phyloP scores from a whole-genome alignment of 1,140 invertebrate species.

The Monomorium pharaonis region DNA sequence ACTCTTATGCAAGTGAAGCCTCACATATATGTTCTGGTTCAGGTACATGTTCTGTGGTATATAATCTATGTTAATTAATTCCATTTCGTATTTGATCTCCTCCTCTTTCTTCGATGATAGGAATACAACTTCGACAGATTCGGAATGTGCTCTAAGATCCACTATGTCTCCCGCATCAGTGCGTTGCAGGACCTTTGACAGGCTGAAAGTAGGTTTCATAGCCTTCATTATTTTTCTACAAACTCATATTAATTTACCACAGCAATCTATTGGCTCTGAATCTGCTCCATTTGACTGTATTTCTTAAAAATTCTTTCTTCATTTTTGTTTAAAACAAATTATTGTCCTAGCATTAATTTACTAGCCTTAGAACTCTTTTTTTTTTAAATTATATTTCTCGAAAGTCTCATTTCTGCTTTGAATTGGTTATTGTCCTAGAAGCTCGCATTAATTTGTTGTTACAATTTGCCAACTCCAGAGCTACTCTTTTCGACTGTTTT shows the following conservation, averaged over 20 bases:
- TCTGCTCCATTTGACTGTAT: not conserved
- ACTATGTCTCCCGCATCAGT: conserved; percentile 97
- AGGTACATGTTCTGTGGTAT: conserved; percentile 99
- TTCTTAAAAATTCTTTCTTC: too few species aligned
- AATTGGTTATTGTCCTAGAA: too few species aligned
- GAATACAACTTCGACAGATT: conserved; percentile 98
- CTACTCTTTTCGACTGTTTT: too few species aligned
- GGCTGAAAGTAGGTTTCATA: conserved; percentile 87
- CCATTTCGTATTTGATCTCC: conserved; percentile 99
- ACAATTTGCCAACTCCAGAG: too few species aligned
- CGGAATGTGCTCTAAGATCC: conserved; percentile 98
- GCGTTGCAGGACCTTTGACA: conserved; percentile 99
- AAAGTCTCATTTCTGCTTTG: too few species aligned
- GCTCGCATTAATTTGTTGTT: too few species aligned
- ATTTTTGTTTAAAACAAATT: too few species aligned
- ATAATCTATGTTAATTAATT: conserved; percentile 99
- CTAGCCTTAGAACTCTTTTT: too few species aligned
- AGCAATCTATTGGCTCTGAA: too few species aligned
- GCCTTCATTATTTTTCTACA: not conserved
- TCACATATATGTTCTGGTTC: conserved; percentile 98
- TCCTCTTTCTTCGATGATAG: conserved; percentile 97
- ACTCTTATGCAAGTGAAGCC: conserved; percentile 71
- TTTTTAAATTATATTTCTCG: too few species aligned
- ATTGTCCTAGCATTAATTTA: too few species aligned
- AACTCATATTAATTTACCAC: not conserved